Evolutionary conservation across 2,797 vertebrate genomes (phyloP).

Genomic region (Pempheris klunzingeri): DNA sequence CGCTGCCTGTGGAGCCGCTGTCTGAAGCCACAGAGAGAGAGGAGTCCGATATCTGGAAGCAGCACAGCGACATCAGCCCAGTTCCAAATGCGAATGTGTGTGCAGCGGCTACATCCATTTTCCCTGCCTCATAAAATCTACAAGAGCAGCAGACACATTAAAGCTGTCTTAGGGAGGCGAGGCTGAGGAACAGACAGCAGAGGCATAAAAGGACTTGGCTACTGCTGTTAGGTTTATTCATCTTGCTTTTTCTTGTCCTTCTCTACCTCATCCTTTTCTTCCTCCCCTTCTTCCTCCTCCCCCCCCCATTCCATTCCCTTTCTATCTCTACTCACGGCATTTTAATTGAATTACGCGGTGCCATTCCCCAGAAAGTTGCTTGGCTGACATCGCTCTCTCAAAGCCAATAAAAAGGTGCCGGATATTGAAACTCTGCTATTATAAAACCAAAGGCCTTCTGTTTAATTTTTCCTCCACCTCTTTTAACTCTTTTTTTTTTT

Average conservation of each 20-base stretch:
- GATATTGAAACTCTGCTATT: slow-evolving; percentile 55
- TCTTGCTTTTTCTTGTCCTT: slow-evolving; percentile 47
- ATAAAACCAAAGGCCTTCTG: slow-evolving; percentile 37
- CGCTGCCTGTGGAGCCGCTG: slow-evolving; percentile 40
- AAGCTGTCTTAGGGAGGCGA: slow-evolving; percentile 64
- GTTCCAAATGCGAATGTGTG: slow-evolving; percentile 48
- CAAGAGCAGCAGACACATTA: slow-evolving; percentile 75
- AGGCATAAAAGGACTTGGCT: slow-evolving; percentile 65
- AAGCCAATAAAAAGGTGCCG: slow-evolving; percentile 66
- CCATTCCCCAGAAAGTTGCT: slow-evolving; percentile 70
- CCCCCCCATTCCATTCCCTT: slow-evolving; percentile 37
- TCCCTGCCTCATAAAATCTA: slow-evolving; percentile 75
- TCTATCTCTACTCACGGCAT: slow-evolving; percentile 50
- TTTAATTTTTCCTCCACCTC: slow-evolving; percentile 27
- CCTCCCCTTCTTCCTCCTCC: slow-evolving; percentile 9
- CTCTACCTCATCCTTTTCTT: slow-evolving; percentile 35
- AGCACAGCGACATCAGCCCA: slow-evolving; percentile 32
- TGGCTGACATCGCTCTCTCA: slow-evolving; percentile 65
- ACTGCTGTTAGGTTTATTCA: slow-evolving; percentile 56
- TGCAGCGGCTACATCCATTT: slow-evolving; percentile 62
- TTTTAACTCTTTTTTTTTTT: slow-evolving; percentile 22
- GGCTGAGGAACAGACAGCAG: slow-evolving; percentile 60
- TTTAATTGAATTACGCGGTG: slow-evolving; percentile 75
- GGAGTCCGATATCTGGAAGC: slow-evolving; percentile 39
- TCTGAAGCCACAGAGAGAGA: slow-evolving; percentile 31